Conservation (phyloP, 2,113 vertebrate genomes). For the Notiomystis cincta region DNA sequence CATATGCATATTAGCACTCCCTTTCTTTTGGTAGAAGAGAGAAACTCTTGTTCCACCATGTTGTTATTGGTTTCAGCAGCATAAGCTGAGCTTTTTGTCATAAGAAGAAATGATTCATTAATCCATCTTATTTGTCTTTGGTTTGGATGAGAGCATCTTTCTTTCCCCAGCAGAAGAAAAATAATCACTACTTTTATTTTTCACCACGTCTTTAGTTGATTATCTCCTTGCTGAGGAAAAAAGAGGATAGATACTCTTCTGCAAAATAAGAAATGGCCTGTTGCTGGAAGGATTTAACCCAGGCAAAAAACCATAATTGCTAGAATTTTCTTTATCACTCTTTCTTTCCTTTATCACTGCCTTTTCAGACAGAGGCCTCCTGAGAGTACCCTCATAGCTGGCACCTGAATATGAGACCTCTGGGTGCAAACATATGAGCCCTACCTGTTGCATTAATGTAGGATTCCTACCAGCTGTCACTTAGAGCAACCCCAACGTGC, state of each 20-base stretch:
- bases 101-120: neutral
- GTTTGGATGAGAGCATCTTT: neutral
- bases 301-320: neutral
- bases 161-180: neutral
- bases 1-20: neutral
- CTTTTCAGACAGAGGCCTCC: neutral
- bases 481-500: fast-evolving
- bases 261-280: neutral
- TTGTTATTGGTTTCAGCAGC: neutral
- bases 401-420: neutral
- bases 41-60: neutral
- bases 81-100: neutral
- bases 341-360: neutral
- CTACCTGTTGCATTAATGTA: neutral
- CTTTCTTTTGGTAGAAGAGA: neutral
- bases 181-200: neutral
- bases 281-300: neutral
- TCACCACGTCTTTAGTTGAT: neutral
- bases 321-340: neutral
- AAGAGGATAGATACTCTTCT: neutral
- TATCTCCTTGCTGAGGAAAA: neutral
- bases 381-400: neutral
- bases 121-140: neutral
- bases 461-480: neutral
- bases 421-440: neutral